Conservation (phyloP, 2,797 vertebrate genomes). For the Thaleichthys pacificus region DNA sequence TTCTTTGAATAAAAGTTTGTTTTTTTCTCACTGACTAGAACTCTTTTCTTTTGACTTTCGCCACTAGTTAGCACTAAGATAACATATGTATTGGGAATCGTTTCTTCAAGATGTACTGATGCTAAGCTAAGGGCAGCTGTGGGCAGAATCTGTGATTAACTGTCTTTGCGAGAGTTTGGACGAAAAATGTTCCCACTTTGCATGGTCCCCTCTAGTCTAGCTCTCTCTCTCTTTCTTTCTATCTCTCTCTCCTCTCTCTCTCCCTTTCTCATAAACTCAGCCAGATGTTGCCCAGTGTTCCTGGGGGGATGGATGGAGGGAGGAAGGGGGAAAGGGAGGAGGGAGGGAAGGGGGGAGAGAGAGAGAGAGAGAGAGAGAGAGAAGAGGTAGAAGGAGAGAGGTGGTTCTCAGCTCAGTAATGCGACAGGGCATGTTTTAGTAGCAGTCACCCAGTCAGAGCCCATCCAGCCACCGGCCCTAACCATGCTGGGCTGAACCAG, state of each 20-base stretch:
- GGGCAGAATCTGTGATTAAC: too few relatives aligned
- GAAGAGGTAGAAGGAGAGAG: slow-evolving; percentile 23
- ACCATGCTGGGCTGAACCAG: neutral
- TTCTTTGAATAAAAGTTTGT: slow-evolving; percentile 87
- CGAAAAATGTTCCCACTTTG: slow-evolving; percentile 61
- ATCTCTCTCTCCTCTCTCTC: slow-evolving; percentile 15
- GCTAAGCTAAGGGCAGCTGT: too few relatives aligned
- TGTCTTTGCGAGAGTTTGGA: neutral
- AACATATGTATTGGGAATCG: too few relatives aligned
- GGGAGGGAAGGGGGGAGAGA: slow-evolving; percentile 26
- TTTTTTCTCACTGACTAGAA: slow-evolving; percentile 70
- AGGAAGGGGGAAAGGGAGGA: neutral
- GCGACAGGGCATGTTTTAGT: slow-evolving; percentile 68
- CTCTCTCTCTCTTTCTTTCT: slow-evolving; percentile 16
- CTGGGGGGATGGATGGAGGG: slow-evolving; percentile 62
- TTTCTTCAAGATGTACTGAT: too few relatives aligned
- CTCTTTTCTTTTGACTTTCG: too few relatives aligned
- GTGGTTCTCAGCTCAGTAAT: slow-evolving; percentile 49
- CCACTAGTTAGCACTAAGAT: too few relatives aligned
- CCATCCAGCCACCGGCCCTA: slow-evolving; percentile 32
- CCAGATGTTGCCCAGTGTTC: slow-evolving; percentile 81
- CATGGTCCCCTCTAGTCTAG: slow-evolving; percentile 63
- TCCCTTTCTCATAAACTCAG: slow-evolving; percentile 72
- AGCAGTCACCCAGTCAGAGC: slow-evolving; percentile 50
- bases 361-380: slow-evolving; percentile 26